phyloP scores from a whole-genome alignment of 2,113 vertebrate genomes.

The Sardina pilchardus region DNA sequence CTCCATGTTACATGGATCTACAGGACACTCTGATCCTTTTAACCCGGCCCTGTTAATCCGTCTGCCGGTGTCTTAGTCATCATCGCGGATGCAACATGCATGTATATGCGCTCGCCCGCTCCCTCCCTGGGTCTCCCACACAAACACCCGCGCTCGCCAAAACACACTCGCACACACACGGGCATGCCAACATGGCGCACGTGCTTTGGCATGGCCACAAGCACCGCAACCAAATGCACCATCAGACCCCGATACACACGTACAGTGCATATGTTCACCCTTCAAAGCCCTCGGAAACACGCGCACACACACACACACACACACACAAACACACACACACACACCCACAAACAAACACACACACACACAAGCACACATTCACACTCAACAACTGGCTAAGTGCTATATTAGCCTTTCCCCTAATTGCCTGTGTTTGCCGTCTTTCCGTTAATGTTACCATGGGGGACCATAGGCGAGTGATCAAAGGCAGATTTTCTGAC shows the following conservation, averaged over 20 bases:
- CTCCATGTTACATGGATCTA: slow-evolving; percentile 36
- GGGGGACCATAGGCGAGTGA: slow-evolving; percentile 62
- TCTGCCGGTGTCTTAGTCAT: background rate
- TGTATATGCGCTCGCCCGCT: background rate
- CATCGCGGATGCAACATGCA: background rate
- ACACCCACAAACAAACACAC: background rate
- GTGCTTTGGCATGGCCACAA: background rate
- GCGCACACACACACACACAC: background rate
- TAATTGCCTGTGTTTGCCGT: slow-evolving; percentile 70
- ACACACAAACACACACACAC: slow-evolving; percentile 2
- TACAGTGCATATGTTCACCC: background rate
- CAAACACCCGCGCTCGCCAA: background rate
- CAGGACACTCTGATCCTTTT: slow-evolving; percentile 20
- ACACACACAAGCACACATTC: background rate
- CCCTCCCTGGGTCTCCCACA: background rate
- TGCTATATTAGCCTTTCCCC: slow-evolving; percentile 53
- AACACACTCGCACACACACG: background rate
- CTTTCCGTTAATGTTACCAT: slow-evolving; percentile 61
- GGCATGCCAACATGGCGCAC: background rate
- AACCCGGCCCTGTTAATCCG: slow-evolving; percentile 25
- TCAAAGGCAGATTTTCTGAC: slow-evolving; percentile 61
- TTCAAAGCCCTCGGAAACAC: background rate
- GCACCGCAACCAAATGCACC: background rate
- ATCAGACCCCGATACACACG: background rate
- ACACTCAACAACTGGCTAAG: slow-evolving; percentile 35